Conservation (phyloP, 2,888 invertebrate genomes). For the Ochropleura leucogaster region DNA sequence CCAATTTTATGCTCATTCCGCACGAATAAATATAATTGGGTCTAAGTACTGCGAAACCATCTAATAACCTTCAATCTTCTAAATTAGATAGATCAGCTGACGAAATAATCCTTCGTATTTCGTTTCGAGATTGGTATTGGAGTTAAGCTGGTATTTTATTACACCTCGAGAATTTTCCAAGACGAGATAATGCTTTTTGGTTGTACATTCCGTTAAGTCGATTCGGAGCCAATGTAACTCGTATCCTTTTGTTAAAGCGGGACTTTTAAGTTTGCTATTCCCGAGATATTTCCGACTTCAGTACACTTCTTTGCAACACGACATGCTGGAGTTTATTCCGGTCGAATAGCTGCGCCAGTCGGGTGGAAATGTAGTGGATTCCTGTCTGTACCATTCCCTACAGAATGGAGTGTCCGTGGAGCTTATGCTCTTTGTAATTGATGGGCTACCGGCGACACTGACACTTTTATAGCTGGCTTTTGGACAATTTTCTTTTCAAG, state of each 20-base stretch:
- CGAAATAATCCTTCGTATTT: slow-evolving; percentile 53
- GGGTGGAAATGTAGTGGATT: slow-evolving; percentile 62
- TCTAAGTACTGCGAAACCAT: slow-evolving; percentile 38
- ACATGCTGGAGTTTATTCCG: slow-evolving; percentile 57
- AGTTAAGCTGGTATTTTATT: slow-evolving; percentile 54
- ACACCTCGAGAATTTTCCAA: slow-evolving; percentile 42
- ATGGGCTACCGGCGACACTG: slow-evolving; percentile 59
- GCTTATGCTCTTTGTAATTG: slow-evolving; percentile 67
- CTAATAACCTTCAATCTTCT: slow-evolving; percentile 48
- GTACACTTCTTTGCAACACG: slow-evolving; percentile 47
- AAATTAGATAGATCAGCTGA: slow-evolving; percentile 53
- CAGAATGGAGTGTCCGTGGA: slow-evolving; percentile 61
- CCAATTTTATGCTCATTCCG: slow-evolving; percentile 29
- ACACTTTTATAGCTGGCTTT: slow-evolving; percentile 66
- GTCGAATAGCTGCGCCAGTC: slow-evolving; percentile 44
- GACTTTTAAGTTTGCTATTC: slow-evolving; percentile 55
- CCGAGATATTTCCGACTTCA: slow-evolving; percentile 52
- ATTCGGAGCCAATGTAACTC: slow-evolving; percentile 42
- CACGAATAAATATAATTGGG: slow-evolving; percentile 38
- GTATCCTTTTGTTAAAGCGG: slow-evolving; percentile 40
- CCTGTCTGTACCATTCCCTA: slow-evolving; percentile 56
- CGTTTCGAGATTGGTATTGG: slow-evolving; percentile 45
- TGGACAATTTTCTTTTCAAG: slow-evolving; percentile 58
- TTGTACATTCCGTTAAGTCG: slow-evolving; percentile 49
- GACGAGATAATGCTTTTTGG: slow-evolving; percentile 39